Evolutionary conservation across 1,140 invertebrate genomes (phyloP).

Genomic region (Drusus annulatus): DNA sequence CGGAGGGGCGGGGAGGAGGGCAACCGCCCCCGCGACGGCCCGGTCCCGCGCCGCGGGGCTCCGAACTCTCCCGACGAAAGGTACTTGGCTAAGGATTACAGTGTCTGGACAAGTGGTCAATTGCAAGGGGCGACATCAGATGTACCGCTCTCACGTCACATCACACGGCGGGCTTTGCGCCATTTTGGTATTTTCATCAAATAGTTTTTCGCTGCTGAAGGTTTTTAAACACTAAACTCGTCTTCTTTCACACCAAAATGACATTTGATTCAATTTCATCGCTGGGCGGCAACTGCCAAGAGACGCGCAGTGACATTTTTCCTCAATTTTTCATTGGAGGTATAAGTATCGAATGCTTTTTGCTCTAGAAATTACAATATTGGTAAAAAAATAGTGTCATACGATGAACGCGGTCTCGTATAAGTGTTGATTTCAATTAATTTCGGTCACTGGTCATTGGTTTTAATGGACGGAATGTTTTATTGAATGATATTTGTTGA

Average conservation of each 20-base stretch:
- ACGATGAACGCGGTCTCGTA: too few relatives aligned
- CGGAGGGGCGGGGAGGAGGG: too few relatives aligned
- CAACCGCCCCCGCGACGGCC: neutral
- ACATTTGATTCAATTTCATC: too few relatives aligned
- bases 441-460: too few relatives aligned
- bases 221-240: neutral
- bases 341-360: too few relatives aligned
- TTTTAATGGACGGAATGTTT: neutral
- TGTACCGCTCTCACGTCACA: neutral
- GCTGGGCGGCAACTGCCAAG: too few relatives aligned
- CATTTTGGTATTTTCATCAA: slow-evolving; percentile 18
- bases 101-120: slow-evolving; percentile 31
- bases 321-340: too few relatives aligned
- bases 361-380: too few relatives aligned
- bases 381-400: too few relatives aligned
- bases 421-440: too few relatives aligned
- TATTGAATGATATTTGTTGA: neutral
- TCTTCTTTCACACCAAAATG: neutral
- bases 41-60: neutral
- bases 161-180: neutral
- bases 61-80: slow-evolving; percentile 17
- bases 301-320: too few relatives aligned
- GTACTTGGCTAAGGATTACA: slow-evolving; percentile 35
- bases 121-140: neutral
- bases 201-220: neutral